A percentile compares a stretch with the other conserved stretches of the same genome.
phyloP scores from a whole-genome alignment of 2,113 vertebrate species.

The Anser cygnoides region DNA sequence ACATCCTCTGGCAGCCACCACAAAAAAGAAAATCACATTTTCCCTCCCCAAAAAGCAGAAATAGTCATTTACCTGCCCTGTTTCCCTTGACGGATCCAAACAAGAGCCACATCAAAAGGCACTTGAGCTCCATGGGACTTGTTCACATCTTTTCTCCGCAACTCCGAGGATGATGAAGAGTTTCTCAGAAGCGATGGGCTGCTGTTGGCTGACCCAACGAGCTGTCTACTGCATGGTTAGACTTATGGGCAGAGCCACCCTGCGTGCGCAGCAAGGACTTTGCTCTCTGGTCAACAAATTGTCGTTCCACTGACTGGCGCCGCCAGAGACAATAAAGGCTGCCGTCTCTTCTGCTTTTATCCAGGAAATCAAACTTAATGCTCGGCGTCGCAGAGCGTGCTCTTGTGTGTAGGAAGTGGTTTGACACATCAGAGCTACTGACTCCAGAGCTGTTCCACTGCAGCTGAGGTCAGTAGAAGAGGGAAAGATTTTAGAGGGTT shows the following conservation, averaged over 20 bases:
- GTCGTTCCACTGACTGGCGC: neutral
- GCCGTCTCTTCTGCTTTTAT: conserved; percentile 37
- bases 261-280: neutral
- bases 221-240: neutral
- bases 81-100: conserved; percentile 8
- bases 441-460: neutral
- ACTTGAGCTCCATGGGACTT: conserved; percentile 26
- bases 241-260: neutral
- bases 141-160: neutral
- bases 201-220: neutral
- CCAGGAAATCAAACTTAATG: conserved; percentile 50
- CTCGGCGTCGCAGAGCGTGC: neutral
- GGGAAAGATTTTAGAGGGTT: neutral
- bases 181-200: neutral
- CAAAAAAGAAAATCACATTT: neutral
- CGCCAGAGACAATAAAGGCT: neutral
- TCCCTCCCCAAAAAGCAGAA: neutral
- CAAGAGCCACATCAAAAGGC: conserved; percentile 64
- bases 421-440: conserved; percentile 50
- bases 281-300: neutral
- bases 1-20: neutral
- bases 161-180: neutral
- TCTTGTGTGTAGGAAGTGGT: conserved; percentile 46
- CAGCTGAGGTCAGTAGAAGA: neutral
- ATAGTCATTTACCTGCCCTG: conserved; percentile 37